Evolutionary conservation across 2,113 vertebrate genomes (phyloP).

Genomic region (Labrus mixtus): DNA sequence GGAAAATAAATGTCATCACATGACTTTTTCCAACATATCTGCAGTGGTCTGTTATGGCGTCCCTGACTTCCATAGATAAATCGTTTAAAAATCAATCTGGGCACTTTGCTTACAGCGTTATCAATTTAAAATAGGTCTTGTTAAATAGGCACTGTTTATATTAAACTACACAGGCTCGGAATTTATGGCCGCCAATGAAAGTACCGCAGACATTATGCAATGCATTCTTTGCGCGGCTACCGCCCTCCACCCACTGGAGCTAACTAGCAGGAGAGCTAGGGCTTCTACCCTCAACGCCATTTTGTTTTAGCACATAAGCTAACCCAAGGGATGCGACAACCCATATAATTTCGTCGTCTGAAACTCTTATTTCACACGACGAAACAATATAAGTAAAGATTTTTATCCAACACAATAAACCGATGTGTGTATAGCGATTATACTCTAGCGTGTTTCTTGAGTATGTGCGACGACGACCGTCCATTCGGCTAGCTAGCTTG

Average conservation of each 20-base stretch:
- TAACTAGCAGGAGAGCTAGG: slow-evolving; percentile 75
- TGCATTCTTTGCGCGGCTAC: slow-evolving; percentile 63
- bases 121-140: background rate
- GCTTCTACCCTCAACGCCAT: slow-evolving; percentile 66
- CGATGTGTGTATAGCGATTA: rapidly evolving
- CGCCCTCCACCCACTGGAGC: slow-evolving; percentile 75
- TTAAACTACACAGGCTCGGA: slow-evolving; percentile 50
- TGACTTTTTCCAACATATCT: slow-evolving; percentile 31
- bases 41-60: slow-evolving; percentile 8
- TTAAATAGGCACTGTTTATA: slow-evolving; percentile 26
- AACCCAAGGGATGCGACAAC: slow-evolving; percentile 12
- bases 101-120: background rate
- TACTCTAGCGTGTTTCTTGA: too few species aligned
- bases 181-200: slow-evolving; percentile 63
- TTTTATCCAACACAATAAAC: background rate
- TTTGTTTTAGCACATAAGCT: slow-evolving; percentile 76
- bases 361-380: rapidly evolving
- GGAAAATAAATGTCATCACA: slow-evolving; percentile 42
- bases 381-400: rapidly evolving
- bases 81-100: background rate
- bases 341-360: background rate
- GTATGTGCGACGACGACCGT: slow-evolving; percentile 3
- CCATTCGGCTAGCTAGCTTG: slow-evolving; percentile 65
- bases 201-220: slow-evolving; percentile 75
- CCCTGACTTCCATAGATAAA: background rate